Percentiles rank a stretch among this genome's conserved stretches.
These are phyloP conservation scores for Coenonympha glycerion DNA, from an alignment of 2,888 invertebrate genomes.

Conservation along the genomic window DNA sequence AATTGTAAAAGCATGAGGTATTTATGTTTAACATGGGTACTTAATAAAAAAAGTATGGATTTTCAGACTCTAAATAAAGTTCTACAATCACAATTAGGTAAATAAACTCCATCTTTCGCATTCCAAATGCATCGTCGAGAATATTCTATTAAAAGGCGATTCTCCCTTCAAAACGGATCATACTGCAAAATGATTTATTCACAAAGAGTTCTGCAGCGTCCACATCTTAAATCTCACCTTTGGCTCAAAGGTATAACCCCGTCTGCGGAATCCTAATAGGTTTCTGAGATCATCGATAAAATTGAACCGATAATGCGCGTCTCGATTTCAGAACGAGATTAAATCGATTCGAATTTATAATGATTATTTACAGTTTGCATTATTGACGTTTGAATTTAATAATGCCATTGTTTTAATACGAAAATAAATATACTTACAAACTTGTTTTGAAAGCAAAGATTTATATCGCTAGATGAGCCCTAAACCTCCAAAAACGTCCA, in stretches of 20 bases:
- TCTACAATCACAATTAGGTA: too few species aligned
- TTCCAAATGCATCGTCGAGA: background rate
- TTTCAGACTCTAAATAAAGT: too few species aligned
- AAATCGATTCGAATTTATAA: constrained; percentile 9
- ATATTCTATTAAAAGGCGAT: constrained; percentile 19
- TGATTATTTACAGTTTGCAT: background rate
- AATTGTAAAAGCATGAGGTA: too few species aligned
- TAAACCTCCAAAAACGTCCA: too few species aligned
- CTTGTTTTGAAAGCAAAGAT: too few species aligned
- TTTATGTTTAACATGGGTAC: too few species aligned
- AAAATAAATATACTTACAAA: too few species aligned
- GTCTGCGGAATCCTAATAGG: constrained; percentile 24
- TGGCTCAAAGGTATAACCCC: constrained; percentile 26
- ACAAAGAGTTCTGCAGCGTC: constrained; percentile 25
- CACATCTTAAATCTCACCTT: constrained; percentile 25
- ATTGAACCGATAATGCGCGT: constrained; percentile 17
- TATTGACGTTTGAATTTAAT: background rate
- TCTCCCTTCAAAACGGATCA: constrained; percentile 17
- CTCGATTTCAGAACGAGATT: constrained; percentile 16
- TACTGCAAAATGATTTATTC: constrained; percentile 21
- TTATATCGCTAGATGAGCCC: too few species aligned
- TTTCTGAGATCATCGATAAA: constrained; percentile 24
- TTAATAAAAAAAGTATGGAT: too few species aligned
- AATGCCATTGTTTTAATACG: too few species aligned
- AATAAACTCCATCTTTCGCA: too few species aligned